phyloP scores from a whole-genome alignment of 2,888 invertebrate genomes.

The Bombyx huttoni region DNA sequence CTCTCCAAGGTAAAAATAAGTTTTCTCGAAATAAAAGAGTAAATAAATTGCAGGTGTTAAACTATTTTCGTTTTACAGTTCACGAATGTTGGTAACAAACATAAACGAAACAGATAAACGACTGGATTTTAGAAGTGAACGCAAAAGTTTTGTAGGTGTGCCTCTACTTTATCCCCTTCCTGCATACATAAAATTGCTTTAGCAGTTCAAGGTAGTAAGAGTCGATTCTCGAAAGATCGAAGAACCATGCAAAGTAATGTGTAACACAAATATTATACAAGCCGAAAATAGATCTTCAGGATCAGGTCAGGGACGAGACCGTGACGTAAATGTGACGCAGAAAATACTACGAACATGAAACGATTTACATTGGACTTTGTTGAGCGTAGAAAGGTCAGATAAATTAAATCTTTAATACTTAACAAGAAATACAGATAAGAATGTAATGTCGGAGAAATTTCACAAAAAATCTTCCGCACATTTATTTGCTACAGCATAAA shows the following conservation, averaged over 20 bases:
- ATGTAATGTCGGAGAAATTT: too few species aligned
- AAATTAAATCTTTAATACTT: background rate
- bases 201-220: constrained; percentile 9
- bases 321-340: constrained; percentile 22
- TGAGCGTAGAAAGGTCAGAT: background rate
- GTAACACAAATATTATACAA: background rate
- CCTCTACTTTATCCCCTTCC: constrained; percentile 10
- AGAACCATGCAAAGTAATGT: background rate
- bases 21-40: too few species aligned
- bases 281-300: background rate
- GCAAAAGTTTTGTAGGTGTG: constrained; percentile 15
- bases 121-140: constrained; percentile 7
- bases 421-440: background rate
- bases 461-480: too few species aligned
- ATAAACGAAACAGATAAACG: constrained; percentile 16
- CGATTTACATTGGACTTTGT: background rate
- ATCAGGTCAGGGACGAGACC: constrained; percentile 13
- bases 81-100: constrained; percentile 11
- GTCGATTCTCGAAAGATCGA: background rate
- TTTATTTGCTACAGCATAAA: too few species aligned
- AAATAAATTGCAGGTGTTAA: too few species aligned
- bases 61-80: constrained; percentile 23
- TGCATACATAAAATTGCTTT: constrained; percentile 9
- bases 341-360: constrained; percentile 6
- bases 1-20: too few species aligned